Evolutionary conservation across 1,140 invertebrate genomes (phyloP).

Genomic region (Heterodera carotae): DNA sequence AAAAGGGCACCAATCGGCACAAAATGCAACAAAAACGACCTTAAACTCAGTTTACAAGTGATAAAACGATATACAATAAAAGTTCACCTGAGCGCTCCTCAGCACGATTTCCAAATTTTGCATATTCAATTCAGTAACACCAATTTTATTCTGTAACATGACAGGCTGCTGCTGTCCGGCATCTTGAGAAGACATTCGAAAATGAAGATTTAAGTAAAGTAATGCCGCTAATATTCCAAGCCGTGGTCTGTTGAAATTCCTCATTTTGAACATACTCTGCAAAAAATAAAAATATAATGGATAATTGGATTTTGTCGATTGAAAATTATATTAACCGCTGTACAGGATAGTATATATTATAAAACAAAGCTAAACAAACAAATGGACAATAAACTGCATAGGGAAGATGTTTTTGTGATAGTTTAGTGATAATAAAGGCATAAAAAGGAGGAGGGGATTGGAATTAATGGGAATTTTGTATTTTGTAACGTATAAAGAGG

Average conservation of each 20-base stretch:
- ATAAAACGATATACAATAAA: not conserved
- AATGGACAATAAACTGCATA: too few relatives aligned
- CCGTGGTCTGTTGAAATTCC: not conserved
- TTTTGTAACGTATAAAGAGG: too few relatives aligned
- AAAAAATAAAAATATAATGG: too few relatives aligned
- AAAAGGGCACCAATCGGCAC: conserved; percentile 75
- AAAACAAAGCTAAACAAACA: too few relatives aligned
- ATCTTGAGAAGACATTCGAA: not conserved
- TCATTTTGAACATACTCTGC: not conserved
- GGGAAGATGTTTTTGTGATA: too few relatives aligned
- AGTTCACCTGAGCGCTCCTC: conserved; percentile 37
- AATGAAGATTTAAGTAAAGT: not conserved
- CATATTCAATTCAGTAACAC: conserved; percentile 37
- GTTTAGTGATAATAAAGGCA: too few relatives aligned
- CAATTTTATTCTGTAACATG: conserved; percentile 23
- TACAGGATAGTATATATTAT: too few relatives aligned
- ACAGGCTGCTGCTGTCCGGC: conserved; percentile 4
- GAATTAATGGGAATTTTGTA: too few relatives aligned
- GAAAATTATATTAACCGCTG: too few relatives aligned
- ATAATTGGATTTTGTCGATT: too few relatives aligned
- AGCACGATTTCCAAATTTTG: conserved; percentile 39
- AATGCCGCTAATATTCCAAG: not conserved
- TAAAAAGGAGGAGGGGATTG: too few relatives aligned
- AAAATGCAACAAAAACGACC: conserved; percentile 65
- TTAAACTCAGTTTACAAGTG: conserved; percentile 37